Percentiles rank a stretch among this genome's conserved stretches.
These are phyloP conservation scores for Sorex fumeus DNA, from an alignment of 2,113 vertebrate species.

Conservation along the genomic window DNA sequence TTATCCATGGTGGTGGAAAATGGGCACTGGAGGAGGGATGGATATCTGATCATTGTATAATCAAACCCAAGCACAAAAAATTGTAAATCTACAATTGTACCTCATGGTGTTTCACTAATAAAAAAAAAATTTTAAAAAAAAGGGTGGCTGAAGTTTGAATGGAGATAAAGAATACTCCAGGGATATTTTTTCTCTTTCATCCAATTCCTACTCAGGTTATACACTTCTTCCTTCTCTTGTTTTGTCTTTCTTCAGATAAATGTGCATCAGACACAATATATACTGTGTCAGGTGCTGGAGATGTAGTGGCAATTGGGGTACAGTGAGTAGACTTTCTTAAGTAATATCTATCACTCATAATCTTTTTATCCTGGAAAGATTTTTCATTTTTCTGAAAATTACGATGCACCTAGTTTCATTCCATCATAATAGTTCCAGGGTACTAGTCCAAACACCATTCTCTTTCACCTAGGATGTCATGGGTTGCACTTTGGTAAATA, in stretches of 20 bases:
- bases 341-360: not conserved
- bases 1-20: no score
- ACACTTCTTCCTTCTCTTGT: not conserved
- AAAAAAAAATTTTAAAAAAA: no score
- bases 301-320: not conserved
- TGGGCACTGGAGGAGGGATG: no score
- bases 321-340: not conserved
- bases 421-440: not conserved
- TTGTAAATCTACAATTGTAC: no score
- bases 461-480: not conserved
- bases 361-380: not conserved
- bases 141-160: slow-evolving; percentile 14
- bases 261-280: not conserved
- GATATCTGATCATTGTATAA: no score
- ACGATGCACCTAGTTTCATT: not conserved
- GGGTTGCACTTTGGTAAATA: not conserved
- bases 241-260: slow-evolving; percentile 8
- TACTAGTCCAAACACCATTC: not conserved
- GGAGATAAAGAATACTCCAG: not conserved
- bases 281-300: not conserved
- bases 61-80: no score
- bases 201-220: not conserved
- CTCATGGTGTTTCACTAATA: no score
- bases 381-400: not conserved
- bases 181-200: not conserved